A percentile compares a stretch with the other conserved stretches of the same genome.
These are phyloP conservation scores for Plumapathes pennacea DNA, from an alignment of 92 coral and sea anemone species.

Conservation along the genomic window DNA sequence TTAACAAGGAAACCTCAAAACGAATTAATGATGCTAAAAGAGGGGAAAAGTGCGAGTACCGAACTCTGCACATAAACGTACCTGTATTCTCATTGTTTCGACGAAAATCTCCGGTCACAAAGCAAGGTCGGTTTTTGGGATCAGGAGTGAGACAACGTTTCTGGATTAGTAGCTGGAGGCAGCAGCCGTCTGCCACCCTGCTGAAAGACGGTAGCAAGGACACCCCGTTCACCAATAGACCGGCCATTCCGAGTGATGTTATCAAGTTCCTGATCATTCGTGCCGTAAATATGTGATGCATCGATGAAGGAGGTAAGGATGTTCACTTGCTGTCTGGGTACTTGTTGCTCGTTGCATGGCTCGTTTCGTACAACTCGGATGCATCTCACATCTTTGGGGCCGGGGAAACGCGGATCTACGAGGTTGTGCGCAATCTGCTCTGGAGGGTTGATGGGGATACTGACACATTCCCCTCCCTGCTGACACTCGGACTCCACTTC, in stretches of 20 bases:
- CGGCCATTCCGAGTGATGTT: not conserved
- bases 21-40: too few species aligned
- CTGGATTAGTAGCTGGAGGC: constrained; percentile 1
- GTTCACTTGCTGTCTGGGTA: constrained; percentile 83
- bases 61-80: too few species aligned
- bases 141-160: constrained; percentile 17
- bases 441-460: too few species aligned
- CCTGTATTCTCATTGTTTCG: constrained; percentile 38
- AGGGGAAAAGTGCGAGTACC: too few species aligned
- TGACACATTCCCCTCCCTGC: too few species aligned
- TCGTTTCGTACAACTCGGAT: too few species aligned
- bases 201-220: not conserved
- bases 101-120: constrained; percentile 21
- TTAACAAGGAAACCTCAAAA: too few species aligned
- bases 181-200: not conserved
- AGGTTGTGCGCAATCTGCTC: too few species aligned
- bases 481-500: too few species aligned
- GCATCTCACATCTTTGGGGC: too few species aligned
- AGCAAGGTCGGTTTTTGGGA: constrained; percentile 6
- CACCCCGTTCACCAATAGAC: not conserved
- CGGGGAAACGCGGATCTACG: too few species aligned
- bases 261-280: constrained; percentile 53
- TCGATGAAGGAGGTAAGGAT: constrained; percentile 74
- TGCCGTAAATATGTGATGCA: constrained; percentile 90
- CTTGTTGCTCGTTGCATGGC: too few species aligned